Conservation (phyloP, 2,888 invertebrate genomes). For the Acronicta alni region DNA sequence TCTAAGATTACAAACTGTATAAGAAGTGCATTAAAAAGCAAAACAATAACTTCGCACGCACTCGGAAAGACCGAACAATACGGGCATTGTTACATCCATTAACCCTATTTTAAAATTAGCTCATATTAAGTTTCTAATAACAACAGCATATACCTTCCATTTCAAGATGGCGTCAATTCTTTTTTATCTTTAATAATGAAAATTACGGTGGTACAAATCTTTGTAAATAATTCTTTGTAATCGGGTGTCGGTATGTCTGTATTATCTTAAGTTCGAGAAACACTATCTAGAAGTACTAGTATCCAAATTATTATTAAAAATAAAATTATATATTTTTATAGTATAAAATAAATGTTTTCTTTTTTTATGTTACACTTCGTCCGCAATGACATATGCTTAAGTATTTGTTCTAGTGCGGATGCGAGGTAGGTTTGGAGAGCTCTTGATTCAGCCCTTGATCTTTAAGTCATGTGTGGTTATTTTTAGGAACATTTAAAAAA, state of each 20-base stretch:
- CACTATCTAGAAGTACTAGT: too few species aligned
- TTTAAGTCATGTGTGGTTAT: not conserved
- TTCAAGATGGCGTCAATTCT: not conserved
- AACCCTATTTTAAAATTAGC: not conserved
- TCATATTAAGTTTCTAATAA: too few species aligned
- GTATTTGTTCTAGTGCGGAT: constrained; percentile 40
- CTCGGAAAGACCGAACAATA: not conserved
- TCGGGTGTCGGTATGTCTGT: too few species aligned
- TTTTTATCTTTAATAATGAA: too few species aligned
- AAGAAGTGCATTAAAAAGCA: too few species aligned
- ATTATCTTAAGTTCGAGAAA: too few species aligned
- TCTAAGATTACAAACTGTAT: too few species aligned
- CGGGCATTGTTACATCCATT: not conserved
- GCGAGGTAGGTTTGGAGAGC: constrained; percentile 13
- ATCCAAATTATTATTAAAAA: not conserved
- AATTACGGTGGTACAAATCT: too few species aligned
- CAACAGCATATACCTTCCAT: not conserved
- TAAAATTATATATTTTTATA: too few species aligned
- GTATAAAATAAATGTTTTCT: not conserved
- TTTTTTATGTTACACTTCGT: not conserved
- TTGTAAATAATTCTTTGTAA: too few species aligned
- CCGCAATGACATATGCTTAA: constrained; percentile 12
- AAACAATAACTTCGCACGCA: not conserved
- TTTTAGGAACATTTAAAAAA: too few species aligned
- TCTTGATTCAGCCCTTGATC: constrained; percentile 21